Evolutionary conservation across 2,797 vertebrate species (phyloP), one percentile per base, ranked within the genome.

Genomic region (Ambastaia sidthimunki): DNA sequence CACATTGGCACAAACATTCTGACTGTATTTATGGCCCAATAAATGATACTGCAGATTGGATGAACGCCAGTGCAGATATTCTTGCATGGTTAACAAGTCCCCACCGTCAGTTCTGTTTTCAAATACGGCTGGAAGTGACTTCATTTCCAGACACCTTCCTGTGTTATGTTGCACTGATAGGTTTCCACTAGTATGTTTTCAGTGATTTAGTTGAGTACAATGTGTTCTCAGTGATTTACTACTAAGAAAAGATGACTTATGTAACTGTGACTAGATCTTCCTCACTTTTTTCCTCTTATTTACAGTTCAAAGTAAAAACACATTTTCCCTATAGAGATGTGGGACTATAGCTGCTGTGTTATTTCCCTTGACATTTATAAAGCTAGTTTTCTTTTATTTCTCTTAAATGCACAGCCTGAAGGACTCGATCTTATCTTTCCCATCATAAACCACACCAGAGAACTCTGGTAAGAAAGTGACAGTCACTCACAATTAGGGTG

Each of bases 21-120:
- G 48, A 44, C 11, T 3, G 0, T 80, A 80, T 80, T 80, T 80
- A 80, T 80, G 47, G 60, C 15, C 57, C 57, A 71, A 78, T 78
- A 78, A 78, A 78, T 71, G 67, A 71, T 71, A 63, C 59, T 71
- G 76, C 76, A 78, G 76, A 71, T 55, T 71, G 59, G 76, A 78
- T 63, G 48, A 63, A 65, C 0, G 76, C 57, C 76, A 78, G 59
- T 23, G 28, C 44, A 44, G 77, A 54, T 65, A 79, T 52, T 65
- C 34, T 66, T 59, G 34, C 37, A 71, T 78, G 68, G 70, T 71
- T 62, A 77, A 77, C 66, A 70, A 10, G 54, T 60, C 23, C 23
- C 18, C n/a, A 21, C 59, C 63, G 47, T 23, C 57, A 48, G 66
- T 50, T 44, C 23, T 62, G 66, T 63, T 71, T 79, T 72, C 60